Evolutionary conservation across 2,797 vertebrate species (phyloP), one percentile per base, ranked within the genome.

Genomic region (Siniperca obscura): DNA sequence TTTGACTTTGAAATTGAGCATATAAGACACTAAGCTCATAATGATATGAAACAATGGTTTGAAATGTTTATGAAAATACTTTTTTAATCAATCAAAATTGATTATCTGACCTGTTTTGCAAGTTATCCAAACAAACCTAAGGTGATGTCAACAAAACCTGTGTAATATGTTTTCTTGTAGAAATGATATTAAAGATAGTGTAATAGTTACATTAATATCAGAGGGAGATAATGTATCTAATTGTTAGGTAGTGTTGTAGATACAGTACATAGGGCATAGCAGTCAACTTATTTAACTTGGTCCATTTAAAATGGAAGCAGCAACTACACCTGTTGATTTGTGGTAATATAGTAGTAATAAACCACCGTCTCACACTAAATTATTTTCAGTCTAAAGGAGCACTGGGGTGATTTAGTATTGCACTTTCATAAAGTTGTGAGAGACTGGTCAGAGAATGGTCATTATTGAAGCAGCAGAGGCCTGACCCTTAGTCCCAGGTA

Each of bases 1-100:
- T 30, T 62, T 70, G 36, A 38, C 36, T 38, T 38, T 38, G 57
- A 74, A 86, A 84, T 82, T 74, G 56, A 76, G 80, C 44, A 52
- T 76, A 52, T 16, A 42, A 77, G 69, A 81, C 7, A 22, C 44
- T 12, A 30, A 62, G 10, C 42, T 59, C 30, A 53, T 42, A 52
- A 68, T 71, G 46, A 71, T 36, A 56, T 36, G 27, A 22, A 46
- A 44, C 60, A 46, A 57, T 21, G 6, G 1, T 34, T 30, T 72
- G 40, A 19, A 57, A 7, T 59, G 19, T 64, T 25, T 25, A n/a
- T 30, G 42, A 17, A 46, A 30, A 66, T 25, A 17, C 1, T 10
- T 46, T 30, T 64, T 9, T 46, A 10, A 22, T 21, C 6, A 46
- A 71, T 71, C 17, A 22, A 46, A 72, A 59, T 10, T 11, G 17